Conservation (phyloP, 2,888 invertebrate species). For the Plagodis pulveraria region DNA sequence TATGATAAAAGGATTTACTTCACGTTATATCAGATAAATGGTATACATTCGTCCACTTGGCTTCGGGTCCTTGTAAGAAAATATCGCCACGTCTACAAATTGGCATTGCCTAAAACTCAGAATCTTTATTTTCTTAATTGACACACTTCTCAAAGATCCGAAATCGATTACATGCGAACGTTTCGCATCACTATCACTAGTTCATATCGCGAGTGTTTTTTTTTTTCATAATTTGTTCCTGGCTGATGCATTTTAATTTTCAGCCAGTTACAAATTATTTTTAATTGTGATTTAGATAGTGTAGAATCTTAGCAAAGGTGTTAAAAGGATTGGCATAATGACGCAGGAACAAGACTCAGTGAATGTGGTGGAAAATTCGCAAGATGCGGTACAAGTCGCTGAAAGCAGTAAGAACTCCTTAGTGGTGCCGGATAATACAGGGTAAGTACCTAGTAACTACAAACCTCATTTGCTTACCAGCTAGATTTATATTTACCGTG, state of each 20-base stretch:
- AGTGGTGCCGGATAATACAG: constrained; percentile 20
- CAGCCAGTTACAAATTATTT: constrained; percentile 34
- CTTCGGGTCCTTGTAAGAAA: constrained; percentile 59
- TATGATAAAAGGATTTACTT: constrained; percentile 69
- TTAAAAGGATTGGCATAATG: constrained; percentile 51
- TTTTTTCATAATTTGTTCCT: constrained; percentile 37
- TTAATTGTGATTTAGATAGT: constrained; percentile 43
- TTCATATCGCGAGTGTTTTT: constrained; percentile 35
- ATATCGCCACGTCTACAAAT: constrained; percentile 39
- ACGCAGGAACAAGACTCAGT: constrained; percentile 60
- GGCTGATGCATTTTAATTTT: constrained; percentile 24
- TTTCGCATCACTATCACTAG: constrained; percentile 24
- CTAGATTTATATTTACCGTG: neutral
- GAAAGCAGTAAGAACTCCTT: constrained; percentile 35
- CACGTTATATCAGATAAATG: constrained; percentile 62
- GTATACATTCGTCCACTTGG: constrained; percentile 61
- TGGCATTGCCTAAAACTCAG: constrained; percentile 20
- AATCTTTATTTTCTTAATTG: constrained; percentile 32
- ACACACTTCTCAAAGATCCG: constrained; percentile 4
- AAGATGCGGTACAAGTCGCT: constrained; percentile 40
- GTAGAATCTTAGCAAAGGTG: constrained; percentile 38
- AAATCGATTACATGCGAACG: constrained; percentile 1
- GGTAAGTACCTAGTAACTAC: constrained; percentile 40
- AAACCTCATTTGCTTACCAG: neutral
- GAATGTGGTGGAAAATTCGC: constrained; percentile 54